Base-by-base conservation (phyloP, 2,113 vertebrate species). In the Labeo catla region DNA sequence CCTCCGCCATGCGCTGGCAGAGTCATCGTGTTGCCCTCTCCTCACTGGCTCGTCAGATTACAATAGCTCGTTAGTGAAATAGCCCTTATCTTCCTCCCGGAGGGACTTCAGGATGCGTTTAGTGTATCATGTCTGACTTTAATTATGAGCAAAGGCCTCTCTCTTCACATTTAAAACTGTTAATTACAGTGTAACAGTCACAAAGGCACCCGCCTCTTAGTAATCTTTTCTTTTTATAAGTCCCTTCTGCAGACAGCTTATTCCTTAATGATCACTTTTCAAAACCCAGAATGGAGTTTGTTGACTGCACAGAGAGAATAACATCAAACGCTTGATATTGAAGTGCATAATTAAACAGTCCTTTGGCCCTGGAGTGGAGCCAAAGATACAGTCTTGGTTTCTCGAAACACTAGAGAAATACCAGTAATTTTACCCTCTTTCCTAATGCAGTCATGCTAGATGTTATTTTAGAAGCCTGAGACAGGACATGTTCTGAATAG, bases 101-200 rank as follows among this genome's bases (percentile, higher is more conserved):
- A 86, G 90, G 83, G 76, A 50, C 70, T 84, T 77, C 78, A 81
- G 84, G 23, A 70, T 81, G 83, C 50, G 39, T 85, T 87, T 86
- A 61, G 68, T 52, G 61, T 86, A 80, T 84, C 74, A 70, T 87
- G 78, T 76, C 86, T 68, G 83, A 77, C 50, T 84, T 90, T 89
- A 90, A 90, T 91, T 89, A 91, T 86, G 86, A 86, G 85, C 86
- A 86, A 63, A 83, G 84, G 76, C 86, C 77, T 85, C 83, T 87
- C 76, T 52, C 52, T 78, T 83, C 54, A 72, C 87, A 80, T 89
- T 86, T 86, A 72, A 84, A 90, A 80, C 84, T 74, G 59, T 84
- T 92, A 89, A 91, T 87, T 90, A 86, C 83, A 83, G 57, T 85
- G 19, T 82, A 84, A 68, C 39, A 77, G 66, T 83, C 84, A 73